phyloP scores from a whole-genome alignment of 2,888 invertebrate genomes.

The Pammene fasciana region DNA sequence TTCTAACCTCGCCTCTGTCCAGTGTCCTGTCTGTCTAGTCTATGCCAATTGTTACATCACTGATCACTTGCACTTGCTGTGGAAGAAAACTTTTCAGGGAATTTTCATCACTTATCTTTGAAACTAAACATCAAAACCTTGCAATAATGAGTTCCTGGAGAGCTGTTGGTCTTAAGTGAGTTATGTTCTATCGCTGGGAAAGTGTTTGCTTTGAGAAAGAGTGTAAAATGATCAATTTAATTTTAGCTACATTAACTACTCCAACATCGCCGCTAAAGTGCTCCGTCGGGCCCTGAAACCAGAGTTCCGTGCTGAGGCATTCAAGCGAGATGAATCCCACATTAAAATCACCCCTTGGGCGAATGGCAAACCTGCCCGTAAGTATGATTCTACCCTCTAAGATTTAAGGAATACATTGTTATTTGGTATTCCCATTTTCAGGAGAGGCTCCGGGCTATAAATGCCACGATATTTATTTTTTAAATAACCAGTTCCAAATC shows the following conservation, averaged over 20 bases:
- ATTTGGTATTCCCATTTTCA: background rate
- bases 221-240: constrained; percentile 11
- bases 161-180: constrained; percentile 92
- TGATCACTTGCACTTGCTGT: too few relatives aligned
- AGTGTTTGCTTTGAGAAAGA: background rate
- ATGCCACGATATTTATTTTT: too few relatives aligned
- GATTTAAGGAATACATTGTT: background rate
- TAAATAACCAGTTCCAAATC: too few relatives aligned
- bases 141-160: constrained; percentile 90
- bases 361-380: constrained; percentile 94
- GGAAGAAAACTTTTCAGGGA: constrained; percentile 17
- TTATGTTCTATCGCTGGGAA: background rate
- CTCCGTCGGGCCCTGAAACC: constrained; percentile 91
- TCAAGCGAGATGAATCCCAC: constrained; percentile 88
- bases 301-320: constrained; percentile 88
- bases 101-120: background rate
- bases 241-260: constrained; percentile 96
- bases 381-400: constrained; percentile 63
- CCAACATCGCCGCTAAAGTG: constrained; percentile 94
- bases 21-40: constrained; percentile 8
- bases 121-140: constrained; percentile 33
- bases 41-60: constrained; percentile 39
- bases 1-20: constrained; percentile 21
- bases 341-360: constrained; percentile 95
- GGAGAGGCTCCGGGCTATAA: background rate